These are phyloP conservation scores for Pseudomyrmex gracilis DNA, from an alignment of 1,140 invertebrate genomes.

Conservation along the genomic window DNA sequence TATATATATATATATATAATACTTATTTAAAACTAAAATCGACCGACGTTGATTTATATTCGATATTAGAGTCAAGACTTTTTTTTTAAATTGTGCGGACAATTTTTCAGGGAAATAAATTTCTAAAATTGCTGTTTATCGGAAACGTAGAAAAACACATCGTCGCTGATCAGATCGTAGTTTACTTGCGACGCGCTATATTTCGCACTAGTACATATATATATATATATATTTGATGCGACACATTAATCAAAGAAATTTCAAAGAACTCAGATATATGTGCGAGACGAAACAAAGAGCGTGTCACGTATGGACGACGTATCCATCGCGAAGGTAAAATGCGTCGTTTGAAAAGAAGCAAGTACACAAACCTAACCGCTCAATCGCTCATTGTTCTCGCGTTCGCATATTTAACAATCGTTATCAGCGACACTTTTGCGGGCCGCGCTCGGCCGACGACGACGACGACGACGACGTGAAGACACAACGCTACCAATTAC, in stretches of 20 bases:
- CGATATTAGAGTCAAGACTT: background rate
- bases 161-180: background rate
- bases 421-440: slow-evolving; percentile 54
- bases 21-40: background rate
- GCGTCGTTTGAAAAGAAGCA: slow-evolving; percentile 20
- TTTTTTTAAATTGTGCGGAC: background rate
- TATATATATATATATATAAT: too few species aligned
- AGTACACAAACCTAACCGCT: slow-evolving; percentile 28
- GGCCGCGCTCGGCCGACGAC: slow-evolving; percentile 14
- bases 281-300: slow-evolving; percentile 13
- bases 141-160: slow-evolving; percentile 1
- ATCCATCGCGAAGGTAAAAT: slow-evolving; percentile 3
- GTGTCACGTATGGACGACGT: background rate
- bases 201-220: too few species aligned
- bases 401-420: slow-evolving; percentile 52
- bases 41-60: slow-evolving; percentile 9
- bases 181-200: background rate
- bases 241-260: background rate
- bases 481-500: slow-evolving; percentile 57
- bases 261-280: background rate
- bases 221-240: background rate
- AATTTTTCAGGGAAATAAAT: slow-evolving; percentile 34
- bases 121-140: slow-evolving; percentile 18
- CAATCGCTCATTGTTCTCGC: slow-evolving; percentile 49
- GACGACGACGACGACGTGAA: slow-evolving; percentile 31